phyloP scores from a whole-genome alignment of 2,888 invertebrate genomes.

The Papilio demoleus region DNA sequence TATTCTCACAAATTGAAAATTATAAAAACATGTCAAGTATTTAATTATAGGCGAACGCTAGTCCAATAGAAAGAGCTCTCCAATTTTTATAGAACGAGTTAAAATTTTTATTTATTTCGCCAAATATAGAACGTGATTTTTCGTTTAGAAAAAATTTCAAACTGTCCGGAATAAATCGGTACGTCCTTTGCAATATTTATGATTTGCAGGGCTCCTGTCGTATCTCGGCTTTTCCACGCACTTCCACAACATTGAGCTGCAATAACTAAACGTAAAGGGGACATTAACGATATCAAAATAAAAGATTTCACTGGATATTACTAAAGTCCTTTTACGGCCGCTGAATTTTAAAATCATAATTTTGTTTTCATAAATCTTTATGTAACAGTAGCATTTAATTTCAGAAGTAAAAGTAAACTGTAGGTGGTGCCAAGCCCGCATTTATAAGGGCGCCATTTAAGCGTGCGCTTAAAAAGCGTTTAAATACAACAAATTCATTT shows the following conservation, averaged over 20 bases:
- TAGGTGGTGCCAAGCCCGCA: too few relatives aligned
- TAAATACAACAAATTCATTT: too few relatives aligned
- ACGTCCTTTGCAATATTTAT: conserved; percentile 68
- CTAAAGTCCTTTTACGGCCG: not conserved
- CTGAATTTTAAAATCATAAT: not conserved
- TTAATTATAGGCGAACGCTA: not conserved
- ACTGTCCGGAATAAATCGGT: conserved; percentile 62
- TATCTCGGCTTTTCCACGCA: conserved; percentile 73
- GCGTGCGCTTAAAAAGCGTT: too few relatives aligned
- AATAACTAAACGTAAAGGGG: conserved; percentile 63
- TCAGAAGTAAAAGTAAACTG: not conserved
- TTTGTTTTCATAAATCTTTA: not conserved
- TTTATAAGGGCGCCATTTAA: too few relatives aligned
- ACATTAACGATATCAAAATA: conserved; percentile 56
- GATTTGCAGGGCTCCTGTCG: conserved; percentile 62
- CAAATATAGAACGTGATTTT: conserved; percentile 21
- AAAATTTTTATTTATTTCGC: not conserved
- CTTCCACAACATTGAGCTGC: conserved; percentile 76
- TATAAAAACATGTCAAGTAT: not conserved
- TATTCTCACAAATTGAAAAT: not conserved
- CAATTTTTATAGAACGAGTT: not conserved
- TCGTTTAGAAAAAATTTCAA: conserved; percentile 53
- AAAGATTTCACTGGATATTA: conserved; percentile 20
- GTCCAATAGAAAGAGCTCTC: not conserved
- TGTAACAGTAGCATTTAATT: not conserved